phyloP scores from a whole-genome alignment of 2,888 invertebrate genomes.

The Oasisia sp. region DNA sequence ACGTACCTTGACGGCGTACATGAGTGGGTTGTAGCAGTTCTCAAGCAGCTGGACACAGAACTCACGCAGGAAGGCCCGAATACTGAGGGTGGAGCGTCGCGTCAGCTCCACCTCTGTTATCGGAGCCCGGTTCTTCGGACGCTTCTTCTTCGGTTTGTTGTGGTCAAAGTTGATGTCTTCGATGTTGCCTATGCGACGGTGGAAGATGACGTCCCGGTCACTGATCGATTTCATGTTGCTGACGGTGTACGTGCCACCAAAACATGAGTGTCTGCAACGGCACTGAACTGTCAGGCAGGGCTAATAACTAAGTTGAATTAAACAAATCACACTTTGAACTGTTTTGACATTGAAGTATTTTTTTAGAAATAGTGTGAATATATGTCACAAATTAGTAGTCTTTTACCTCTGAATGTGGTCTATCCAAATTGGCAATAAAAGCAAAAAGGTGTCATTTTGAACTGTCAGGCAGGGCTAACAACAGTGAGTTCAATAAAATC shows the following conservation, averaged over 20 bases:
- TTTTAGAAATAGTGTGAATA: no score
- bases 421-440: no score
- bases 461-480: neutral
- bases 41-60: slow-evolving; percentile 93
- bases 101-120: slow-evolving; percentile 73
- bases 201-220: slow-evolving; percentile 83
- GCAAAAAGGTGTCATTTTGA: no score
- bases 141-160: slow-evolving; percentile 74
- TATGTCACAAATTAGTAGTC: no score
- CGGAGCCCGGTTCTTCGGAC: slow-evolving; percentile 81
- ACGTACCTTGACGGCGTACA: slow-evolving; percentile 84
- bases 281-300: neutral
- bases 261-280: slow-evolving; percentile 82
- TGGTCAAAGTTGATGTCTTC: slow-evolving; percentile 82
- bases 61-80: slow-evolving; percentile 86
- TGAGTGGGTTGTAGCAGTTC: slow-evolving; percentile 91
- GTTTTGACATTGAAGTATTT: no score
- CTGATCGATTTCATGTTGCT: slow-evolving; percentile 93
- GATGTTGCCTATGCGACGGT: slow-evolving; percentile 80
- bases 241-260: slow-evolving; percentile 92
- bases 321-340: neutral
- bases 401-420: no score
- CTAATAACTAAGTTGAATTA: neutral
- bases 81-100: slow-evolving; percentile 87
- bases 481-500: no score